Percentiles rank a stretch among this genome's conserved stretches.
phyloP scores from a whole-genome alignment of 2,888 invertebrate genomes.

The Brachyopa scutellaris region DNA sequence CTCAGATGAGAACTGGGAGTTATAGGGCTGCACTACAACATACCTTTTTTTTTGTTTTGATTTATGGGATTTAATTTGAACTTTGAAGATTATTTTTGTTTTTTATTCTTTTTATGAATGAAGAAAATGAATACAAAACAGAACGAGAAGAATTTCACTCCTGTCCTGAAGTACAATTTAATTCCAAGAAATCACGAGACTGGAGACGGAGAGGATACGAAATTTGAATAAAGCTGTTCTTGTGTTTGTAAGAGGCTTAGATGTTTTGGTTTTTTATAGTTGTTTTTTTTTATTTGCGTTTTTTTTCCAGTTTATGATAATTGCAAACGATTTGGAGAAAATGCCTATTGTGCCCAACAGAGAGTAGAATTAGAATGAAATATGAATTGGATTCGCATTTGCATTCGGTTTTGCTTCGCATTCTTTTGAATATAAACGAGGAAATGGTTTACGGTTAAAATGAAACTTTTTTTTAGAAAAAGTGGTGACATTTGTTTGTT shows the following conservation, averaged over 20 bases:
- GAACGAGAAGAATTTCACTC: conserved; percentile 17
- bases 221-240: conserved; percentile 31
- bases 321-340: background rate
- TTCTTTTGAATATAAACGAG: no score
- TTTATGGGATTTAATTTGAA: conserved; percentile 55
- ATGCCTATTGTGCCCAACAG: no score
- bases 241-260: conserved; percentile 6
- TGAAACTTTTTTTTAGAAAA: no score
- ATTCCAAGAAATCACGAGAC: conserved; percentile 39
- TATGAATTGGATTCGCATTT: no score
- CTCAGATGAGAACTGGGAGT: conserved; percentile 10
- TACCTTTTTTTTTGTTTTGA: no score
- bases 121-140: conserved; percentile 14
- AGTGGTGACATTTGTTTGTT: no score
- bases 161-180: conserved; percentile 11
- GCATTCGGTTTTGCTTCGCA: no score
- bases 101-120: background rate
- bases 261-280: conserved; percentile 2
- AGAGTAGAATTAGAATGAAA: no score
- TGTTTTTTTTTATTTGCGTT: background rate
- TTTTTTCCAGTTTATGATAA: conserved; percentile 6
- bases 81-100: background rate
- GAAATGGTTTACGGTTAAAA: no score
- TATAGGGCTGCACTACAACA: background rate
- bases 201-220: background rate